Evolutionary conservation across 1,140 invertebrate species (phyloP), one percentile per base, ranked within the genome.

Genomic region (Drosophila rufa): DNA sequence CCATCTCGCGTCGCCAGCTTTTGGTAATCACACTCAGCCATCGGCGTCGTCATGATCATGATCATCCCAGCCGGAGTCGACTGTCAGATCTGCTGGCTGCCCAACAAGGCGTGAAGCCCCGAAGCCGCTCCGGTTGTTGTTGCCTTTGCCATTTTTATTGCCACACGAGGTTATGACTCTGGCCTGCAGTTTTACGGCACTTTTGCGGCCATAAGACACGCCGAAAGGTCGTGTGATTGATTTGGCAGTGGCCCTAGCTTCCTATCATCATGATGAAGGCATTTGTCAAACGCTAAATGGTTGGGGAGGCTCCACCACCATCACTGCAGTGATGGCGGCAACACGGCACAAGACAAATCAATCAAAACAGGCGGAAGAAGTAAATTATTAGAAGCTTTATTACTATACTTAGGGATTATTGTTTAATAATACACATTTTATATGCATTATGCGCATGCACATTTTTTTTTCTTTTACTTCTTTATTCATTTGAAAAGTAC

Each of bases 41-140:
- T 50, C 71, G 68, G 51, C 60, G 43, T 60, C 30, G 45, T 50
- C 59, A 74, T 53, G 51, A 67, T 53, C 62, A 75, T 67, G 43
- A 58, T 75, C 66, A 75, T 59, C 53, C 27, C 25, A 43, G 43
- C 42, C 45, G 58, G n/a, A 47, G 45, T 43, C 22, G 22, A 47
- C 57, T 75, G 61, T 66, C 75, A 59, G 62, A 62, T 70, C 68
- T 58, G 66, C 55, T 64, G 77, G 50, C 66, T 79, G 79, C 81
- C 83, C 79, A 90, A 90, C 85, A 90, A 90, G 85, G 85, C 85
- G 86, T 90, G 86, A 90, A 90, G 82, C 86, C 74, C 45, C 79
- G 59, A 51, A 76, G 80, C 57, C 64, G 80, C 69, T 81, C 68
- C 45, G 67, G 51, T 45, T 79, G 71, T 33, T 76, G 78, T 75